These are phyloP conservation scores for Tridacna gigas DNA, from an alignment of 2,888 invertebrate genomes.

Conservation along the genomic window DNA sequence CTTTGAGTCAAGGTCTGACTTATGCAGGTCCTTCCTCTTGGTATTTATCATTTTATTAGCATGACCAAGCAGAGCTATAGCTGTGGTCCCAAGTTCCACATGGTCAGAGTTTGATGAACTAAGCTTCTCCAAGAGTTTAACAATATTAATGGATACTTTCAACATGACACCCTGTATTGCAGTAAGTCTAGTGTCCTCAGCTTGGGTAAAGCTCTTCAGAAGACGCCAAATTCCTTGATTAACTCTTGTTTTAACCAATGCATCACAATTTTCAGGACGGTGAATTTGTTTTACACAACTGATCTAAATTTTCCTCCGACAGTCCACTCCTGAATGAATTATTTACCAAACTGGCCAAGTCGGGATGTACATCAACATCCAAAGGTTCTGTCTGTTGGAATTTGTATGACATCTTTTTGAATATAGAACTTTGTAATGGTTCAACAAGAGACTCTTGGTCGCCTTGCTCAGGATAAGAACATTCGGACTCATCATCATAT, in stretches of 20 bases:
- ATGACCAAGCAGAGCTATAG: slow-evolving; percentile 31
- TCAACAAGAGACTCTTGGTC: not conserved
- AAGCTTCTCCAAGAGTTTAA: slow-evolving; percentile 26
- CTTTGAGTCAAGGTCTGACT: slow-evolving; percentile 37
- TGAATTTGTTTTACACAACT: slow-evolving; percentile 21
- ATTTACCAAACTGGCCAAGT: slow-evolving; percentile 26
- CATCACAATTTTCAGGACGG: slow-evolving; percentile 27
- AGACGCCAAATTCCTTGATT: slow-evolving; percentile 35
- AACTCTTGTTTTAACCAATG: slow-evolving; percentile 23
- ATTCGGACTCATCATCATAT: not conserved
- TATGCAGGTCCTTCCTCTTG: slow-evolving; percentile 34
- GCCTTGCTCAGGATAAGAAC: not conserved
- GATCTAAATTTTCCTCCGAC: slow-evolving; percentile 18
- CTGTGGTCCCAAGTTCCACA: slow-evolving; percentile 12
- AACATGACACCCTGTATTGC: slow-evolving; percentile 22
- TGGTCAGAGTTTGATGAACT: not conserved
- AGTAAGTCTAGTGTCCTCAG: slow-evolving; percentile 28
- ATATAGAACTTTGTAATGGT: slow-evolving; percentile 7
- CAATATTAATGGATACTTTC: slow-evolving; percentile 26
- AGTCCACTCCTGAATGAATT: slow-evolving; percentile 34
- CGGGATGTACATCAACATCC: slow-evolving; percentile 13
- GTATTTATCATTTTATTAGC: too few relatives aligned
- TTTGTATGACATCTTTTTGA: slow-evolving; percentile 9
- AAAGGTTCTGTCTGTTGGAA: slow-evolving; percentile 9
- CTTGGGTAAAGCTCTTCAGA: slow-evolving; percentile 36